Evolutionary conservation across 1,140 invertebrate genomes (phyloP), one percentile per base, ranked within the genome.

Genomic region (Philaenus spumarius): DNA sequence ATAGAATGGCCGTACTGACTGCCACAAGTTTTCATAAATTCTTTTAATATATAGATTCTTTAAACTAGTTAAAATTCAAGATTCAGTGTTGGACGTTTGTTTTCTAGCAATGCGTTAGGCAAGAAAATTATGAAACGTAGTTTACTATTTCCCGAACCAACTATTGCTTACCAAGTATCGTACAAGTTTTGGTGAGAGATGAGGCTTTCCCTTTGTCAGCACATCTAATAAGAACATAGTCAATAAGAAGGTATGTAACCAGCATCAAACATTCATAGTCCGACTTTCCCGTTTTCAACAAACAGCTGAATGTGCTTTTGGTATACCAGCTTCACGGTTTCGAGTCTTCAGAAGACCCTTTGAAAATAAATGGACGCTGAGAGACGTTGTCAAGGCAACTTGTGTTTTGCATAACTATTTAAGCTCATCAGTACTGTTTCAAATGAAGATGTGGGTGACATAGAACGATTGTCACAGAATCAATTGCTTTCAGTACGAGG

Each of bases 281-380:
- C 62, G 73, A 59, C 57, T 74, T 26, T 70, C 67, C 19, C 63
- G 70, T 45, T 71, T 68, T 37, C 52, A 72, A 51, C 62, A 70
- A 47, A 67, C 67, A 11, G 66, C 73, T 9, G 72, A 77, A 64
- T 75, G 75, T 66, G 67, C 69, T 19, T 76, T 76, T 66, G 72
- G 72, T 2, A 73, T 75, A 58, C 43, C 63, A 39, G 55, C 55
- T 20, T 40, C 43, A 45, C 55, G 65, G 50, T 60, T 57, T 58
- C 50, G 62, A 46, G 65, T 72, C 39, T 71, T 66, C 52, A 52
- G 45, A 64, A 67, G 58, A 64, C 63, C 64, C 15, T 72, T 72
- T 62, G 68, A 72, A 67, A 67, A 63, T 59, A 70, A 65, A 68
- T 63, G 64, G 51, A 67, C 55, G 40, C 65, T 70, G 34, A 64